Conservation (phyloP, 2,888 invertebrate species). For the Lasioglossum oenotherae region DNA sequence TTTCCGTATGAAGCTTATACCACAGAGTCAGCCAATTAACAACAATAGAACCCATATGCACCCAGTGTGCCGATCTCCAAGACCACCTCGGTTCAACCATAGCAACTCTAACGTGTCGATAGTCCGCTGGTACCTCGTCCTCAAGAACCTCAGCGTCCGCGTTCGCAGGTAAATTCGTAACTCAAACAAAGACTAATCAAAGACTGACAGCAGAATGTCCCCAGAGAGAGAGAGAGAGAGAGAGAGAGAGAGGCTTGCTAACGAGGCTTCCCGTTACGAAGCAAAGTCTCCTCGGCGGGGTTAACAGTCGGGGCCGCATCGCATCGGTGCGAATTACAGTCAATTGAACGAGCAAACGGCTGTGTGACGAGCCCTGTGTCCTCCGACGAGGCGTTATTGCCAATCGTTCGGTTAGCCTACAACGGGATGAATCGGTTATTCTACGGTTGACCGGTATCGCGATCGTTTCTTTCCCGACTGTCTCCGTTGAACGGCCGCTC, state of each 20-base stretch:
- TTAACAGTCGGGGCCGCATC: not conserved
- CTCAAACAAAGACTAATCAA: constrained; percentile 17
- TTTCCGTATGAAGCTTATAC: no score
- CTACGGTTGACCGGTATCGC: not conserved
- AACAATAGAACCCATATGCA: not conserved
- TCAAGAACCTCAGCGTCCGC: constrained; percentile 2
- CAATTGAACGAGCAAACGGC: constrained; percentile 13
- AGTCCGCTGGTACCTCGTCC: not conserved
- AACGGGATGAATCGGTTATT: constrained; percentile 21
- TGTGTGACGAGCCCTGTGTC: not conserved
- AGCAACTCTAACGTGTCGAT: not conserved
- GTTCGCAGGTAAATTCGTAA: not conserved
- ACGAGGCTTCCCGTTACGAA: constrained; percentile 43
- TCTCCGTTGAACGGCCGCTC: constrained; percentile 7
- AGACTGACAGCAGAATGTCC: not conserved
- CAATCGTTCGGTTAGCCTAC: not conserved
- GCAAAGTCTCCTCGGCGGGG: not conserved
- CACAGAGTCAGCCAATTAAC: not conserved
- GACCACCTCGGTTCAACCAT: not conserved
- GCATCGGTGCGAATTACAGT: constrained; percentile 1
- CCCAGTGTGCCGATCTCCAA: not conserved
- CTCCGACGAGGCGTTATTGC: constrained; percentile 29
- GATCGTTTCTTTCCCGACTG: not conserved
- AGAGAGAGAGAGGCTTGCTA: not conserved
- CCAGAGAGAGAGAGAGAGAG: no score